Conservation (phyloP, 2,113 vertebrate species). For the Cichladusa arquata region DNA sequence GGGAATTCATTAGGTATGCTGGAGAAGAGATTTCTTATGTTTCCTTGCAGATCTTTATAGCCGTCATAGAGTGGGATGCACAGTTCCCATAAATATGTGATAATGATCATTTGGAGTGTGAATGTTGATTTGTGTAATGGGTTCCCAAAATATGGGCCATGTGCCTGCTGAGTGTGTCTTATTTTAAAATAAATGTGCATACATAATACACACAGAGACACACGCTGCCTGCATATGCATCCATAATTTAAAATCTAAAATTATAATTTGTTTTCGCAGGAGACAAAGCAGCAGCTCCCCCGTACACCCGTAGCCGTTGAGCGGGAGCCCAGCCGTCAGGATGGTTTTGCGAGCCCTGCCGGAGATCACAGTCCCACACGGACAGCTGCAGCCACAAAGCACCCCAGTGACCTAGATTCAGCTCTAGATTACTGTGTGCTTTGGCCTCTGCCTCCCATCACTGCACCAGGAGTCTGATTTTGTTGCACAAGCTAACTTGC, state of each 20-base stretch:
- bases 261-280: conserved; percentile 38
- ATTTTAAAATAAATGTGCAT: conserved; percentile 56
- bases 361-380: conserved; percentile 60
- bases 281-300: conserved; percentile 53
- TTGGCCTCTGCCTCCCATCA: conserved; percentile 56
- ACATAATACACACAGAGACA: conserved; percentile 31
- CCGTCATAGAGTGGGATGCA: conserved; percentile 5
- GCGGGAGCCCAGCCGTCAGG: conserved; percentile 33
- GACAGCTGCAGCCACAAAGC: conserved; percentile 78
- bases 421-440: conserved; percentile 79
- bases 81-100: conserved; percentile 35
- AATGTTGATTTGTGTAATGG: conserved; percentile 49
- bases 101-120: conserved; percentile 45
- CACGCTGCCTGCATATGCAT: conserved; percentile 34
- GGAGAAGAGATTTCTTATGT: neutral
- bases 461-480: conserved; percentile 68
- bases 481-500: conserved; percentile 76
- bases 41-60: conserved; percentile 20
- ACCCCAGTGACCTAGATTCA: conserved; percentile 90
- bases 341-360: conserved; percentile 53
- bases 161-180: conserved; percentile 47
- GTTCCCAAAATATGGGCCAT: conserved; percentile 53
- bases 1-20: neutral
- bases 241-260: conserved; percentile 56
- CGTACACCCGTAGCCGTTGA: neutral